Percentiles rank a stretch among this genome's conserved stretches.
Conservation (phyloP, 2,113 vertebrate genomes). For the Plecotus auritus region DNA sequence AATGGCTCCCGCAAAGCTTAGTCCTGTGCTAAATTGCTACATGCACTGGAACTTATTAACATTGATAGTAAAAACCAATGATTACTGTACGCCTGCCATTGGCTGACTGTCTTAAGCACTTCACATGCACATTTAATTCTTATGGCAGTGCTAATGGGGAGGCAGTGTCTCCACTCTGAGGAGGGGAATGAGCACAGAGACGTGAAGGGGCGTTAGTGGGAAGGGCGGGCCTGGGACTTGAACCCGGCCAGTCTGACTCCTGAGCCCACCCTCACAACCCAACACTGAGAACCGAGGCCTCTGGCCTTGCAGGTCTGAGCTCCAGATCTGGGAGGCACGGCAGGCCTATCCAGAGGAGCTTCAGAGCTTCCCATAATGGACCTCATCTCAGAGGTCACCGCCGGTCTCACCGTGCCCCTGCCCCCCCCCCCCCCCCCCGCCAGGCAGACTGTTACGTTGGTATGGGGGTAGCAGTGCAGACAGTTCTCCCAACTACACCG, state of each 20-base stretch:
- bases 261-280: not conserved
- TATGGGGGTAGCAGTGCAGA: not conserved
- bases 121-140: not conserved
- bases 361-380: not conserved
- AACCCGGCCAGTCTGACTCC: not conserved
- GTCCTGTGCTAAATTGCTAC: not conserved
- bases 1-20: not conserved
- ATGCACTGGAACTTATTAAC: not conserved
- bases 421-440: too few species aligned
- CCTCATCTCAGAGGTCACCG: not conserved
- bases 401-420: rapidly evolving
- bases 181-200: not conserved
- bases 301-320: not conserved
- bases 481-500: not conserved
- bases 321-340: rapidly evolving
- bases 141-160: not conserved
- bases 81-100: not conserved
- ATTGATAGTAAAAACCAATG: rapidly evolving
- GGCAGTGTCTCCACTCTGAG: not conserved
- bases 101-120: not conserved
- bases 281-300: not conserved
- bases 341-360: not conserved
- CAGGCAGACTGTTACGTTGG: not conserved
- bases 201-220: not conserved
- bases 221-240: not conserved